Conservation (phyloP, 2,888 invertebrate species). For the Leptopilina drosophilae region DNA sequence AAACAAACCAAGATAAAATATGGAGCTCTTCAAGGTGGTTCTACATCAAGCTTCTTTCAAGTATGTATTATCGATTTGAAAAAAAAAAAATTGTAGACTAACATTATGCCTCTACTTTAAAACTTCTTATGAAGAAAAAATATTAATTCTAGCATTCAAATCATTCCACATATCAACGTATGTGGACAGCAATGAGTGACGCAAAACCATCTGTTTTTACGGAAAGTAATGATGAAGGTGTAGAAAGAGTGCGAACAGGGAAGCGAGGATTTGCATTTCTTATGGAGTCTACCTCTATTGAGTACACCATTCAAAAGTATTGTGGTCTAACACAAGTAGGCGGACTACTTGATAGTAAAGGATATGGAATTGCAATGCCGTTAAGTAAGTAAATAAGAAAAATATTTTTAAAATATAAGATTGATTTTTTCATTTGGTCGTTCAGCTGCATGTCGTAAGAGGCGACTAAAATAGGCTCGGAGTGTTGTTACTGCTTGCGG, state of each 20-base stretch:
- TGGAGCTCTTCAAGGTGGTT: slow-evolving; percentile 94
- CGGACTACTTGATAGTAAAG: slow-evolving; percentile 94
- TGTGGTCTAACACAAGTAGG: slow-evolving; percentile 95
- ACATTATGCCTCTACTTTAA: too few species aligned
- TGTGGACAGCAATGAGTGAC: slow-evolving; percentile 97
- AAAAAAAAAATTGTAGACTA: too few species aligned
- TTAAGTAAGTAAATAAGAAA: slow-evolving; percentile 83
- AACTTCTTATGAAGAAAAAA: too few species aligned
- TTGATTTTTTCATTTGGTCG: too few species aligned
- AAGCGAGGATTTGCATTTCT: slow-evolving; percentile 95
- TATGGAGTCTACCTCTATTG: slow-evolving; percentile 98
- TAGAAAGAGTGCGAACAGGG: slow-evolving; percentile 90
- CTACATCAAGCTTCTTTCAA: slow-evolving; percentile 96
- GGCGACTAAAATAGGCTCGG: too few species aligned
- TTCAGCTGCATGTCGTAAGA: too few species aligned
- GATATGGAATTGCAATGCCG: slow-evolving; percentile 96
- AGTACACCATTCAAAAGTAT: slow-evolving; percentile 93
- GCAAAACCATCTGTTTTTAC: slow-evolving; percentile 93
- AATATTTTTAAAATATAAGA: too few species aligned
- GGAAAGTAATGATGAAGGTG: slow-evolving; percentile 91
- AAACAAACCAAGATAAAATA: slow-evolving; percentile 98
- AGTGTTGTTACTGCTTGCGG: too few species aligned
- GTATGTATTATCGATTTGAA: slow-evolving; percentile 82
- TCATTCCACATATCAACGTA: slow-evolving; percentile 93
- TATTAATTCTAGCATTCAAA: slow-evolving; percentile 87